These are phyloP conservation scores for Peromyscus maniculatus DNA, from an alignment of 2,113 vertebrate genomes.

Conservation along the genomic window DNA sequence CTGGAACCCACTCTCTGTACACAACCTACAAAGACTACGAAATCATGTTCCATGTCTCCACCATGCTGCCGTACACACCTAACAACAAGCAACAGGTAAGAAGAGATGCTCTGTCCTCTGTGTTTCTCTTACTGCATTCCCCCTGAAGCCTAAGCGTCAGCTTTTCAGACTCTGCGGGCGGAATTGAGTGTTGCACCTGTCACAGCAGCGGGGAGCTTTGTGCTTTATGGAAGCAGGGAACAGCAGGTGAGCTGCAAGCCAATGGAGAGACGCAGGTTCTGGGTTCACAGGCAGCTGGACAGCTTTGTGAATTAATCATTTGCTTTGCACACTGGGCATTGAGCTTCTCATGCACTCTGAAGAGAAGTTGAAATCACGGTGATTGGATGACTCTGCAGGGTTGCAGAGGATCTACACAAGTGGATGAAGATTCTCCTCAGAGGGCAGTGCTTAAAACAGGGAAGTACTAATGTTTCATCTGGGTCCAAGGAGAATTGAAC, in stretches of 20 bases:
- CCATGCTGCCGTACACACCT: constrained; percentile 96
- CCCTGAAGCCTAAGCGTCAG: constrained; percentile 8
- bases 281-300: constrained; percentile 70
- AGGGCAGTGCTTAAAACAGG: constrained; percentile 16
- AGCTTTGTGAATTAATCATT: constrained; percentile 76
- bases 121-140: background rate
- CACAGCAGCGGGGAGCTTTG: constrained; percentile 64
- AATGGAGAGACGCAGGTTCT: constrained; percentile 70
- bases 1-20: constrained; percentile 96
- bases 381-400: constrained; percentile 67
- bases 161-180: constrained; percentile 63
- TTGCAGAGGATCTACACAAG: background rate
- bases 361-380: constrained; percentile 74
- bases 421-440: constrained; percentile 44
- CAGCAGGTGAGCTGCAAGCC: constrained; percentile 66
- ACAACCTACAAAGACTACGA: constrained; percentile 98
- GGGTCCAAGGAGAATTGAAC: background rate
- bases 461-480: background rate
- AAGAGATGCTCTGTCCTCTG: background rate
- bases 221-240: constrained; percentile 64
- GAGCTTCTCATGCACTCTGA: constrained; percentile 70
- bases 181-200: constrained; percentile 70
- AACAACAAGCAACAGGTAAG: constrained; percentile 99
- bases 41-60: constrained; percentile 98
- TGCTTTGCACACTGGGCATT: constrained; percentile 55